phyloP scores from a whole-genome alignment of 2,113 vertebrate species.

The Calyptommatus sinebrachiatus region DNA sequence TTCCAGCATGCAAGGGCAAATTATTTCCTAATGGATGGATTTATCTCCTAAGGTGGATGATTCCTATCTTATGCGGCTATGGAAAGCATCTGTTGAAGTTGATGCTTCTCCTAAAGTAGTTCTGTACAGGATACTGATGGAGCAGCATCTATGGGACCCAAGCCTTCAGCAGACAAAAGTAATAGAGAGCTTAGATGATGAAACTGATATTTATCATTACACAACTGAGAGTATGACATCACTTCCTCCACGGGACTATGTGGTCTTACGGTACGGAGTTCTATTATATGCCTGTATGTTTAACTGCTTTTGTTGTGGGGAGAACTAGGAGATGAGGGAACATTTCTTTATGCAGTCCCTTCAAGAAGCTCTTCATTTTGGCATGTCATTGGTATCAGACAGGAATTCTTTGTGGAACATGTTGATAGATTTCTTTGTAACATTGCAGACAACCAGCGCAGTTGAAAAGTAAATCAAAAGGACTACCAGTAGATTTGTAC shows the following conservation, averaged over 20 bases:
- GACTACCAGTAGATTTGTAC: too few relatives aligned
- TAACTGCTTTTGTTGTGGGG: neutral
- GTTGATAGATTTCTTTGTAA: too few relatives aligned
- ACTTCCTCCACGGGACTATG: slow-evolving; percentile 64
- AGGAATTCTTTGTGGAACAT: too few relatives aligned
- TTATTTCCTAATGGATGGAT: neutral
- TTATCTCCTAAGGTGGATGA: slow-evolving; percentile 68
- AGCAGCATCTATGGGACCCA: slow-evolving; percentile 69
- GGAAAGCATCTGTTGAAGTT: slow-evolving; percentile 74
- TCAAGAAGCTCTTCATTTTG: neutral
- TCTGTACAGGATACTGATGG: slow-evolving; percentile 69
- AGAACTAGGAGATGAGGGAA: too few relatives aligned
- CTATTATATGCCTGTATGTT: neutral
- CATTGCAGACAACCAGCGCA: too few relatives aligned
- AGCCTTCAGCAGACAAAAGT: slow-evolving; percentile 61
- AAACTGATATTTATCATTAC: slow-evolving; percentile 73
- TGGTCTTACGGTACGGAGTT: slow-evolving; percentile 73
- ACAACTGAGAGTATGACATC: slow-evolving; percentile 56
- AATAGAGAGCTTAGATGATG: slow-evolving; percentile 68
- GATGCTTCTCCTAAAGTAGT: slow-evolving; percentile 66
- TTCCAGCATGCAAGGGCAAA: neutral
- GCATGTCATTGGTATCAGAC: neutral
- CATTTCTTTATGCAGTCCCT: neutral
- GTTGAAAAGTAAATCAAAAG: too few relatives aligned
- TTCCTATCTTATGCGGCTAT: slow-evolving; percentile 66